Base-by-base conservation (phyloP, 2,888 invertebrate genomes). In the Eristalis pertinax region DNA sequence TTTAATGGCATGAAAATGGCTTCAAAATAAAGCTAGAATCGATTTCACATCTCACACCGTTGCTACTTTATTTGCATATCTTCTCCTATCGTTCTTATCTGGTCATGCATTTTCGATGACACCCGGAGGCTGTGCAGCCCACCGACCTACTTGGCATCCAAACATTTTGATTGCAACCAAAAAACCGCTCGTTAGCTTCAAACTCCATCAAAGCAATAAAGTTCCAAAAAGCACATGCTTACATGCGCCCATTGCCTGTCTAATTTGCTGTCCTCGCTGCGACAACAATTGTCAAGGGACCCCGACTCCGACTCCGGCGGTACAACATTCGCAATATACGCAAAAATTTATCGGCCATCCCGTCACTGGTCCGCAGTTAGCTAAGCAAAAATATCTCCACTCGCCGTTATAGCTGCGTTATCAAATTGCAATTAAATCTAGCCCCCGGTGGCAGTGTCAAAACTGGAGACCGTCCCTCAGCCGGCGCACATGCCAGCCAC, bases 351-450 rank as follows among this genome's bases (percentile, higher is more conserved):
- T 50, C 60, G 24, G 26, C 60, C 26, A 60, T 24, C 24, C 60
- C 7, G 60, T 60, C 60, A 50, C 1, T 19, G 50, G 19, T 2
- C 19, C 60, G 60, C 35, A 65, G 35, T 35, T 2, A 8, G 11
- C 35, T 35, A 11, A 1, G 35, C 35, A 13, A 38, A 75, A 24
- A 67, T 38, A 65, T 50, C 26, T 22, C 19, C 22, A 24, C n/a
- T 19, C 11, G 13, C 60, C 60, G 15, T 26, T 22, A 43, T 43
- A n/a, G 43, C 65, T 22, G 19, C 38, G 56, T 67, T 78, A 86
- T 86, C 83, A 74, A 86, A 86, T 86, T 72, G 62, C 72, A 83
- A 86, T 83, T 86, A 83, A 78, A 79, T 22, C 64, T 63, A 68
- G 38, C 74, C 74, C 73, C 69, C 69, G 62, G 77, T 58, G 73